Evolutionary conservation across 2,888 invertebrate species (phyloP), one percentile per base, ranked within the genome.

Genomic region (Thelaira solivaga): DNA sequence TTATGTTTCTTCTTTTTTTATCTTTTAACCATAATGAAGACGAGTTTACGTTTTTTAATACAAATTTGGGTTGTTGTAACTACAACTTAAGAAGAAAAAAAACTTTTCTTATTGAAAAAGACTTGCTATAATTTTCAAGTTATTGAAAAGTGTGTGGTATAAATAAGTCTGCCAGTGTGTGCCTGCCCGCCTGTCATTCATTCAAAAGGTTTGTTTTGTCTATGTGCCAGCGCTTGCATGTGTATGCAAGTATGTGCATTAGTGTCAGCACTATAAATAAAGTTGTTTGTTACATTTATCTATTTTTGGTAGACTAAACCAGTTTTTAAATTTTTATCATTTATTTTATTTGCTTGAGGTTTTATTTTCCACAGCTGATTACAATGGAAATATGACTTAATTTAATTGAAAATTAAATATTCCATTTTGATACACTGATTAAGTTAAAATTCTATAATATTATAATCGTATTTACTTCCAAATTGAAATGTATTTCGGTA

Each of bases 201-300:
- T 8, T 31, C 11, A 34, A 16, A 13, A 16, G 8, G 29, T 31
- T 16, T 59, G 11, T 13, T 43, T 43, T n/a, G 26, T 59, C 41
- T 16, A 1, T 41, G 41, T 34, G 34, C 6, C 31, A 31, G 45
- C n/a, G 20, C 29, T 59, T 7, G n/a, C 10, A 20, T 29, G 5
- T 29, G 47, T 83, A 75, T n/a, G n/a, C n/a, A n/a, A n/a, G n/a
- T n/a, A n/a, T n/a, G n/a, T n/a, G n/a, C n/a, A n/a, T n/a, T n/a
- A n/a, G n/a, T n/a, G n/a, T n/a, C n/a, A n/a, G n/a, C n/a, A n/a
- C 73, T 84, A 82, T 81, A 85, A 85, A 83, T 83, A 79, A 84
- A 83, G 85, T 83, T 82, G 86, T 81, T 79, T 86, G 85, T 86
- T 85, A 85, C 85, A 85, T 82, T 85, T 85, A 85, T 84, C 85